Base-by-base conservation (phyloP, 2,888 invertebrate species). In the Salpingus planirostris region DNA sequence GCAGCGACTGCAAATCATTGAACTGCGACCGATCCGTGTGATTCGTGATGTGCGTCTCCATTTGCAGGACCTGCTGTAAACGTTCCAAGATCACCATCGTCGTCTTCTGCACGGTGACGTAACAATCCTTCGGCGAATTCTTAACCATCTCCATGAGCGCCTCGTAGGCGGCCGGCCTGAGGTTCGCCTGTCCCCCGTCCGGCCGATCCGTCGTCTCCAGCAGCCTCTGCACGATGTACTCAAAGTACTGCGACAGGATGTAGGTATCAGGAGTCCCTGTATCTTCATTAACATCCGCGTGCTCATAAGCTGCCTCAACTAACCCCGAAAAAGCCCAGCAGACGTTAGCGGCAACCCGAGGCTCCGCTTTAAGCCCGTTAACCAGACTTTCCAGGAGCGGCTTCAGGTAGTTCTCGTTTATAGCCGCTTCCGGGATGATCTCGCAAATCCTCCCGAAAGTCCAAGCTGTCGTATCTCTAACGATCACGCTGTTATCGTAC, bases 81-180 rank as follows among this genome's bases (percentile, higher is more conserved):
- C 56, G 41, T 50, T 95, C 90, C 50, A 99, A 69, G 48, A 99
- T 92, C 10, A 96, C 86, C 78, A 97, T 83, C 0, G 97, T 96
- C 0, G 97, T 96, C 56, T 84, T 86, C 67, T 97, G 93, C 21
- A 99, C 97, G 27, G 89, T 87, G 2, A 86, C 74, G 62, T 99
- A 99, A 63, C 97, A 98, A 69, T 97, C 96, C 45, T 80, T 77
- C 0, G 98, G 96, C 2, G 95, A 95, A 64, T 96, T 97, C 64
- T 97, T 98, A 24, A 99, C 90, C 86, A 98, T 86, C 69, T 97
- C 97, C 97, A 98, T 98, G 1, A 98, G 72, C 1, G 98, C 96
- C 66, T 98, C 97, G 61, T 98, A 98, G 0, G 98, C 98, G 15
- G 97, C 95, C 13, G 92, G 89, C 44, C 98, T 74, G 33, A 98